A percentile compares a stretch with the other conserved stretches of the same genome.
phyloP scores from a whole-genome alignment of 1,140 invertebrate genomes.

The Hylaeus anthracinus region DNA sequence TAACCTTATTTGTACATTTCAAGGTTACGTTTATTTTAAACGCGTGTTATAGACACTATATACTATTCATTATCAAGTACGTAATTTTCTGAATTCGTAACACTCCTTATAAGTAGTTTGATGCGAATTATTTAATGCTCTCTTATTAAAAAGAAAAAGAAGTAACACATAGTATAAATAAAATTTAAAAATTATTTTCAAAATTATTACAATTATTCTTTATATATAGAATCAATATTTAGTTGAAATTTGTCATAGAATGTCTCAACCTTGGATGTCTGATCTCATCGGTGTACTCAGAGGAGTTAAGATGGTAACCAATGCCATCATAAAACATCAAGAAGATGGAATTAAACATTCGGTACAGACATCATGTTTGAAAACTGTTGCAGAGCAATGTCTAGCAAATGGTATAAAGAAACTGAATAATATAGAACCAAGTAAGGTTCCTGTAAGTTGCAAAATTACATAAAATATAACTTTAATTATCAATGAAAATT shows the following conservation, averaged over 20 bases:
- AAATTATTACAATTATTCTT: neutral
- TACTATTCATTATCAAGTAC: conserved; percentile 8
- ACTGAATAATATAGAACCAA: conserved; percentile 73
- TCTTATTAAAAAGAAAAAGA: neutral
- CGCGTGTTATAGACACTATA: neutral
- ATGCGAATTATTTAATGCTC: neutral
- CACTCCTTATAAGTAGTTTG: conserved; percentile 6
- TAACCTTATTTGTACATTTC: conserved; percentile 28
- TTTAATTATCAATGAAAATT: neutral
- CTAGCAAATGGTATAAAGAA: conserved; percentile 63
- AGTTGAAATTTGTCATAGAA: conserved; percentile 46
- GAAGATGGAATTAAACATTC: conserved; percentile 63
- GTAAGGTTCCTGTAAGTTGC: conserved; percentile 79
- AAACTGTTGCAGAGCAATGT: conserved; percentile 61
- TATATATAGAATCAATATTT: neutral
- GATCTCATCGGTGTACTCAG: conserved; percentile 74
- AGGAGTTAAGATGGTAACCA: conserved; percentile 70
- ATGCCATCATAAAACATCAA: conserved; percentile 73
- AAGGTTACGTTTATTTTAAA: conserved; percentile 43
- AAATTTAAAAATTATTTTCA: neutral
- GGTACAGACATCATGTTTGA: conserved; percentile 73
- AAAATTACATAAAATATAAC: neutral
- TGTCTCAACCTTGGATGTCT: conserved; percentile 71
- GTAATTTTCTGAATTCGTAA: neutral
- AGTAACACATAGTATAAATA: neutral